Percentiles rank a stretch among this genome's conserved stretches.
Conservation (phyloP, 92 coral and sea anemone species). For the Parazoanthus atlanticus region DNA sequence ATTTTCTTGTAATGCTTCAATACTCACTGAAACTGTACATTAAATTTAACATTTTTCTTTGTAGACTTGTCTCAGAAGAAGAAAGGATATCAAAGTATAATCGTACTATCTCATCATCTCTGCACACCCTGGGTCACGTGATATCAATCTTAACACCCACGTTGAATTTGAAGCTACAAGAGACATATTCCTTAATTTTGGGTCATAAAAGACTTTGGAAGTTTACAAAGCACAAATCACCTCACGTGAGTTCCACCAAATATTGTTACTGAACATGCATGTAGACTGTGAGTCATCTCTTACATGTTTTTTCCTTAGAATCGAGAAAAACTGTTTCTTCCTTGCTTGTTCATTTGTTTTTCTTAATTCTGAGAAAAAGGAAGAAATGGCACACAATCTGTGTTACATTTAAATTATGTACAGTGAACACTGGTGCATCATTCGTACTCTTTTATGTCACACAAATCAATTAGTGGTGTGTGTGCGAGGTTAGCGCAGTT, state of each 20-base stretch:
- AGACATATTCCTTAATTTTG: constrained; percentile 58
- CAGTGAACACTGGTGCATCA: background rate
- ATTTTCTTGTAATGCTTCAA: too few species aligned
- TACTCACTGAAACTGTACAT: background rate
- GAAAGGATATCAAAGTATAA: constrained; percentile 83
- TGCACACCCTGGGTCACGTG: constrained; percentile 79
- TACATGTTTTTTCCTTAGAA: too few species aligned
- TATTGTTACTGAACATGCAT: too few species aligned
- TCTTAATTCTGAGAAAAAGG: too few species aligned
- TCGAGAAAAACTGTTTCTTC: too few species aligned
- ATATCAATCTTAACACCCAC: constrained; percentile 63
- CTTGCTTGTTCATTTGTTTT: too few species aligned
- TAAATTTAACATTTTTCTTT: background rate
- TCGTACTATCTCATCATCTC: constrained; percentile 82
- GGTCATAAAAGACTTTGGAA: constrained; percentile 92
- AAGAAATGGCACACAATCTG: too few species aligned
- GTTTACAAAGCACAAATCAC: constrained; percentile 78
- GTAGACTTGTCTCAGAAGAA: constrained; percentile 82
- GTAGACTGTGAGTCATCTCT: too few species aligned
- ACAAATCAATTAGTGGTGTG: too few species aligned
- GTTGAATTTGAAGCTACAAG: constrained; percentile 53
- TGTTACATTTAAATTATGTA: too few species aligned
- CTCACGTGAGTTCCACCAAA: constrained; percentile 63
- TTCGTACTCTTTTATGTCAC: too few species aligned
- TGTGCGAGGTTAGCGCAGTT: too few species aligned